A percentile compares a stretch with the other conserved stretches of the same genome.
Conservation (phyloP, 2,113 vertebrate species). For the Vicugna pacos region DNA sequence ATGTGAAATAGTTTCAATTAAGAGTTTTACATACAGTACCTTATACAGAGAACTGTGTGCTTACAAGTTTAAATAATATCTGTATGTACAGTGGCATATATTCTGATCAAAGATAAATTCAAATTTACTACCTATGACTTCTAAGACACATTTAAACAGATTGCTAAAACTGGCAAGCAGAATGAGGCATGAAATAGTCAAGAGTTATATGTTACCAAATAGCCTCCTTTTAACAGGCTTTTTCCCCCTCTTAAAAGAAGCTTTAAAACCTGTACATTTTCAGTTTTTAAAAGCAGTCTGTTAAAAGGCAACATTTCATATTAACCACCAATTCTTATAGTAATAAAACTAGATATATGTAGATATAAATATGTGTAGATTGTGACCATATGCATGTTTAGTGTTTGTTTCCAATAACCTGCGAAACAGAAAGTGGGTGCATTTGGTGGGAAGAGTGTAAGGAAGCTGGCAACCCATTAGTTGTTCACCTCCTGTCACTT, state of each 20-base stretch:
- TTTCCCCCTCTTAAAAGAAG: slow-evolving; percentile 83
- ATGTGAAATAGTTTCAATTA: slow-evolving; percentile 92
- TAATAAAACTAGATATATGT: slow-evolving; percentile 87
- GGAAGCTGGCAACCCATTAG: background rate
- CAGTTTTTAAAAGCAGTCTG: slow-evolving; percentile 88
- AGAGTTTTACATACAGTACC: slow-evolving; percentile 93
- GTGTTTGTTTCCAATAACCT: background rate
- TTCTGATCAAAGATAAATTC: slow-evolving; percentile 90
- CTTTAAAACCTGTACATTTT: slow-evolving; percentile 89
- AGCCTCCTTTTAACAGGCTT: slow-evolving; percentile 86
- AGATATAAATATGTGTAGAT: slow-evolving; percentile 83
- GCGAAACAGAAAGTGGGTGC: background rate
- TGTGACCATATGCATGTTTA: slow-evolving; percentile 73
- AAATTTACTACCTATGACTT: slow-evolving; percentile 88
- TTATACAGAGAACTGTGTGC: slow-evolving; percentile 91
- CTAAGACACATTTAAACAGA: slow-evolving; percentile 90
- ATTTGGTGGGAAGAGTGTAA: background rate
- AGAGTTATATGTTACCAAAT: slow-evolving; percentile 85
- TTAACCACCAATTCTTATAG: slow-evolving; percentile 85
- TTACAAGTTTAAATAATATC: slow-evolving; percentile 94
- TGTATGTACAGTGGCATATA: slow-evolving; percentile 93
- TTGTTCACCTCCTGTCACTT: background rate
- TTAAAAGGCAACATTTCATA: slow-evolving; percentile 89
- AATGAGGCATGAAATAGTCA: slow-evolving; percentile 87
- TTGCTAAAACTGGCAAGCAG: slow-evolving; percentile 89